Conservation (phyloP, 2,888 invertebrate genomes). For the Spatulosminthurus flaviceps region DNA sequence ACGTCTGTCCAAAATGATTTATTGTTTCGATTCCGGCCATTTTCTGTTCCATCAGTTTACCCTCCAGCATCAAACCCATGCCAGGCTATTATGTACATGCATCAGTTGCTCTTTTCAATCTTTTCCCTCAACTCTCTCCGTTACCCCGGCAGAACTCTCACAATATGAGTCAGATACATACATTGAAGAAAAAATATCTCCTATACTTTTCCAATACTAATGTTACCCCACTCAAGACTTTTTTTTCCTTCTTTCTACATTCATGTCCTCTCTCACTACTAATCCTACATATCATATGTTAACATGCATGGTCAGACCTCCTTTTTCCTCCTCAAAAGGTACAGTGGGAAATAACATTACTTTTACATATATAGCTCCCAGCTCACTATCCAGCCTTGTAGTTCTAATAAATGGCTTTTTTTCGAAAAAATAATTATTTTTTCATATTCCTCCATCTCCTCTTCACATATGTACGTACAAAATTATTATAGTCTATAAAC, state of each 20-base stretch:
- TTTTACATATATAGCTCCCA: neutral
- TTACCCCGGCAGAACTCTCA: neutral
- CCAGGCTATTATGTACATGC: constrained; percentile 19
- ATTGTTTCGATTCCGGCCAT: constrained; percentile 63
- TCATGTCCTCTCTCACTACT: constrained; percentile 8
- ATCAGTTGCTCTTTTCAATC: constrained; percentile 15
- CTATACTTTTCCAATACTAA: too few species aligned
- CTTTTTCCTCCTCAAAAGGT: neutral
- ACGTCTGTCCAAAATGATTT: constrained; percentile 63
- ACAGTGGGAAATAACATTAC: neutral
- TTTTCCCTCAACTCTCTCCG: neutral
- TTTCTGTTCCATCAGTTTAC: constrained; percentile 61
- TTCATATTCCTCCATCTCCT: neutral
- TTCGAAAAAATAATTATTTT: constrained; percentile 1
- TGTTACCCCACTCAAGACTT: neutral
- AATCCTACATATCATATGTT: neutral
- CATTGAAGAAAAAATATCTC: too few species aligned
- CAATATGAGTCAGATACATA: neutral
- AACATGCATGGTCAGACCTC: neutral
- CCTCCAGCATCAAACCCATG: constrained; percentile 51
- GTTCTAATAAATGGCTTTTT: neutral
- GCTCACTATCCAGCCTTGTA: neutral
- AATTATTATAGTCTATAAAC: too few species aligned
- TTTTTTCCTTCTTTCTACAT: constrained; percentile 7
- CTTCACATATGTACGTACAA: too few species aligned